A percentile compares a stretch with the other conserved stretches of the same genome.
Conservation (phyloP, 2,113 vertebrate species). For the Aptenodytes patagonicus region DNA sequence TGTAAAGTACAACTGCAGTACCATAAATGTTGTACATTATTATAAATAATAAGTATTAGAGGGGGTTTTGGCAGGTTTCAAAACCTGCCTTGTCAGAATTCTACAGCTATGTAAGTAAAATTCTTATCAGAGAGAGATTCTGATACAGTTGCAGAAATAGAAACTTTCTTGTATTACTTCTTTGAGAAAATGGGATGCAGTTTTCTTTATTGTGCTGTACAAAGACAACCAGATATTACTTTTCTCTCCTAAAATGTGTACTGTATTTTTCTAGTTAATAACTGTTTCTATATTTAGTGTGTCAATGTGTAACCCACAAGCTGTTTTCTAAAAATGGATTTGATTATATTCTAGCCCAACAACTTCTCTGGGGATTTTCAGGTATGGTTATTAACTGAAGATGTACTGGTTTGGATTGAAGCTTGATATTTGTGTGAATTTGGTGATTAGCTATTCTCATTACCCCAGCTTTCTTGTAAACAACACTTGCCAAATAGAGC, state of each 20-base stretch:
- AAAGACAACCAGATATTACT: not conserved
- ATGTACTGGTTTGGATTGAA: slow-evolving; percentile 59
- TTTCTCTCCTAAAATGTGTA: not conserved
- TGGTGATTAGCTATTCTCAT: slow-evolving; percentile 40
- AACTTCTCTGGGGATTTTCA: slow-evolving; percentile 94
- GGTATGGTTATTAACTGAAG: slow-evolving; percentile 78
- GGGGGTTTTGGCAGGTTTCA: not conserved
- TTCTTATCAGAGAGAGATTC: not conserved
- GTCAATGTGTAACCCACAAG: not conserved
- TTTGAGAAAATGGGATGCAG: not conserved
- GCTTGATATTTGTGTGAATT: slow-evolving; percentile 64
- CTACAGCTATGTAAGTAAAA: not conserved
- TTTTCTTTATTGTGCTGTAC: not conserved
- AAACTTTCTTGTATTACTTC: not conserved
- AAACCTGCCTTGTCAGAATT: not conserved
- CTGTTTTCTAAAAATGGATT: slow-evolving; percentile 66
- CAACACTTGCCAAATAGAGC: not conserved
- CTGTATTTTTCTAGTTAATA: not conserved
- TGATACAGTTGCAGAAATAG: not conserved
- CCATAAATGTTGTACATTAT: not conserved
- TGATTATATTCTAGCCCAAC: slow-evolving; percentile 90
- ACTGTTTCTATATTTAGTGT: not conserved
- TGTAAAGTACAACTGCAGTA: not conserved
- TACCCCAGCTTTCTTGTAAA: not conserved
- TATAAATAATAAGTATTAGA: not conserved